Percentiles rank a stretch among this genome's conserved stretches.
Conservation (phyloP, 2,797 vertebrate genomes). For the Parauchenoglanis ngamensis region DNA sequence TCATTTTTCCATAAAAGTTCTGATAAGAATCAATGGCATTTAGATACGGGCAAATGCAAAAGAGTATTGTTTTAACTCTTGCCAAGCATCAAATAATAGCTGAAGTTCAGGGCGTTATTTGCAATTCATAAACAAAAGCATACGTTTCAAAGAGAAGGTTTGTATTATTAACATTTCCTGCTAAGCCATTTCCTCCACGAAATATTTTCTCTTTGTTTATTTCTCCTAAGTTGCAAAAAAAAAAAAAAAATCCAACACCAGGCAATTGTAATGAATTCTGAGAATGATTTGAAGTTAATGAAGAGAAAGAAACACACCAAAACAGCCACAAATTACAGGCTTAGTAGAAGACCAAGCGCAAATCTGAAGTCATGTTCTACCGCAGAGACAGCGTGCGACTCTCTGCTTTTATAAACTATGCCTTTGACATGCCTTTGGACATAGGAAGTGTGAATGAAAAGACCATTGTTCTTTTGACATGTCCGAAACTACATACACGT, state of each 20-base stretch:
- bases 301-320: not conserved
- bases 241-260: constrained; percentile 8
- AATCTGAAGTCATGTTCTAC: not conserved
- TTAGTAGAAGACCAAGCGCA: not conserved
- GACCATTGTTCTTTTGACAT: constrained; percentile 41
- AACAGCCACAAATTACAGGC: not conserved
- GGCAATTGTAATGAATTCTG: constrained; percentile 14
- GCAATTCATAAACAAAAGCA: constrained; percentile 56
- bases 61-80: constrained; percentile 51
- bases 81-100: constrained; percentile 57
- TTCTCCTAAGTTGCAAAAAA: constrained; percentile 23
- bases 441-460: constrained; percentile 43
- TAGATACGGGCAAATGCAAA: constrained; percentile 50
- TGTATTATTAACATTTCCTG: constrained; percentile 31
- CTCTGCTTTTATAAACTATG: not conserved
- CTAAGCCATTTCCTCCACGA: not conserved
- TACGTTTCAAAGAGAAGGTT: constrained; percentile 38
- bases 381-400: not conserved
- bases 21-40: constrained; percentile 56
- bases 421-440: constrained; percentile 33
- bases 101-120: constrained; percentile 27
- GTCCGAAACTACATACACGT: constrained; percentile 41
- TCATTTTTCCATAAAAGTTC: constrained; percentile 47
- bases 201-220: constrained; percentile 4
- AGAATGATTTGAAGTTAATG: constrained; percentile 18